Evolutionary conservation across 2,113 vertebrate species (phyloP).

Genomic region (Pseudolaguvia tuberculata): DNA sequence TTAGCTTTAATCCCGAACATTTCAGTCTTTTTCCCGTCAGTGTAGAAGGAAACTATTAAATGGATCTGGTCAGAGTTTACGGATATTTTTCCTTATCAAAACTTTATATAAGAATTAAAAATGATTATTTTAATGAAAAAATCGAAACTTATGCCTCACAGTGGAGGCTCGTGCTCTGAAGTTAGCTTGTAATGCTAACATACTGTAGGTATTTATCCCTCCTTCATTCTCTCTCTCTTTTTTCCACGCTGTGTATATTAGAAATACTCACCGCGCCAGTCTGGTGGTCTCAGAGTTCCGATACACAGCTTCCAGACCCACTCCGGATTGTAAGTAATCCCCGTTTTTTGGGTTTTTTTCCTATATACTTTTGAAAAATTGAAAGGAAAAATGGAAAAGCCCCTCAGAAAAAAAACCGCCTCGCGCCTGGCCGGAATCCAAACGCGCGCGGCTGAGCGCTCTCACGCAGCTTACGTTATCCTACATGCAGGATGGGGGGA

Average conservation of each 20-base stretch:
- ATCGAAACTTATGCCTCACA: neutral
- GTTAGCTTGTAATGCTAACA: slow-evolving; percentile 44
- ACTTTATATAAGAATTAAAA: too few relatives aligned
- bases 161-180: slow-evolving; percentile 45
- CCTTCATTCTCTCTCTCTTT: slow-evolving; percentile 11
- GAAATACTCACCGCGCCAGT: slow-evolving; percentile 75
- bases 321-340: slow-evolving; percentile 62
- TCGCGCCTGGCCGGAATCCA: slow-evolving; percentile 61
- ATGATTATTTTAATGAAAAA: neutral
- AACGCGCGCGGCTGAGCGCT: slow-evolving; percentile 49
- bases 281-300: slow-evolving; percentile 69
- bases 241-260: slow-evolving; percentile 36
- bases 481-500: slow-evolving; percentile 52
- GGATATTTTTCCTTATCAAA: neutral
- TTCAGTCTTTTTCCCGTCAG: neutral
- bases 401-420: slow-evolving; percentile 61
- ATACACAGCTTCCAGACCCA: slow-evolving; percentile 62
- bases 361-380: neutral
- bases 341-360: slow-evolving; percentile 11
- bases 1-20: neutral
- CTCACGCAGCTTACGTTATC: slow-evolving; percentile 55
- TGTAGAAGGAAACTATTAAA: neutral
- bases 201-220: slow-evolving; percentile 25
- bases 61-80: neutral
- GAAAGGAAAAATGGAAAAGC: neutral